phyloP scores from a whole-genome alignment of 2,113 vertebrate genomes.

The Tetrax tetrax region DNA sequence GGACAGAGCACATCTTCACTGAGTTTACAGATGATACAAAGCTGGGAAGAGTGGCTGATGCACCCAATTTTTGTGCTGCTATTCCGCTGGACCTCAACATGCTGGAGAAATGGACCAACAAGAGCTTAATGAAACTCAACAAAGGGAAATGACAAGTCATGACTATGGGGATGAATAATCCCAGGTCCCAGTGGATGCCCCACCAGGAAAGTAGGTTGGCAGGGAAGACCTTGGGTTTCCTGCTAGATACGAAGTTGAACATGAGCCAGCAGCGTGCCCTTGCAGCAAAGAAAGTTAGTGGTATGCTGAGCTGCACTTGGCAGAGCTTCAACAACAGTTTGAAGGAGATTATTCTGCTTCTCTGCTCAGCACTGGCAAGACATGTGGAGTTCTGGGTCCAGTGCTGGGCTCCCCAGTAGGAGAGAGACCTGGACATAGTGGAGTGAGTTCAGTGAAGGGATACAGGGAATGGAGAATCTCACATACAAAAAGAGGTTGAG shows the following conservation, averaged over 20 bases:
- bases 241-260: neutral
- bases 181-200: too few species aligned
- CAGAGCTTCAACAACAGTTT: accelerated
- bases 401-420: neutral
- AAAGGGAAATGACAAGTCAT: neutral
- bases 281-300: neutral
- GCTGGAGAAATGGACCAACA: neutral
- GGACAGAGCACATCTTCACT: neutral
- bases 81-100: neutral
- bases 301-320: neutral
- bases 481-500: neutral
- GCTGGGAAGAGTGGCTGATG: neutral
- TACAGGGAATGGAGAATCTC: neutral
- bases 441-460: neutral
- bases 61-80: accelerated
- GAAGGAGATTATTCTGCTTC: neutral
- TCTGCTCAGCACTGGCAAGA: neutral
- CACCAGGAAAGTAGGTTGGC: neutral
- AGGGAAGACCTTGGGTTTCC: neutral
- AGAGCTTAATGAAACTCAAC: neutral
- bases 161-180: neutral
- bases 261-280: accelerated
- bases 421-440: neutral
- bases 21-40: neutral
- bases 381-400: neutral